Evolutionary conservation across 2,797 vertebrate genomes (phyloP).

Genomic region (Tolypeutes matacus): DNA sequence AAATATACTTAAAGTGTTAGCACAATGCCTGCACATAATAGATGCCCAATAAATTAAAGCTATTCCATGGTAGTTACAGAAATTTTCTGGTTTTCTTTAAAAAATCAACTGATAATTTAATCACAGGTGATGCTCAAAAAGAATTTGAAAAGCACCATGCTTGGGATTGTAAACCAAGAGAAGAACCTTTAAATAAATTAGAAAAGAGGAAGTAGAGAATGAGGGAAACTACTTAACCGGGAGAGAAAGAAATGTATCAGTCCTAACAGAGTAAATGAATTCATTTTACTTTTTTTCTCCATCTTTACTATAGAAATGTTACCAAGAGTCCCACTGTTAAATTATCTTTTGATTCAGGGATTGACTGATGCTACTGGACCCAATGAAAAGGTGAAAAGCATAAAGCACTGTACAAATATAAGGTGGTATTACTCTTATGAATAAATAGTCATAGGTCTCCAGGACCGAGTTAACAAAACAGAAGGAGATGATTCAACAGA

Average conservation of each 20-base stretch:
- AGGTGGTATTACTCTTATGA: constrained; percentile 22
- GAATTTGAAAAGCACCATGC: not conserved
- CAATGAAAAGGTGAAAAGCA: constrained; percentile 55
- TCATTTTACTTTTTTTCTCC: not conserved
- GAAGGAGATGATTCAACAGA: constrained; percentile 27
- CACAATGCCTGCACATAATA: not conserved
- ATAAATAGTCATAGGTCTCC: constrained; percentile 1
- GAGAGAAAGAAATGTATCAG: not conserved
- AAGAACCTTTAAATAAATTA: not conserved
- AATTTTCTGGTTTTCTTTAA: not conserved
- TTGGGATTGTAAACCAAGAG: not conserved
- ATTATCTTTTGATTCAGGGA: constrained; percentile 48
- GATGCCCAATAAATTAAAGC: not conserved
- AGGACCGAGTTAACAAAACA: not conserved
- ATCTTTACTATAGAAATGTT: constrained; percentile 39
- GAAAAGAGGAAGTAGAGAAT: not conserved
- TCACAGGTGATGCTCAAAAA: not conserved
- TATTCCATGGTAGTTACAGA: not conserved
- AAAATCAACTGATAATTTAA: constrained; percentile 37
- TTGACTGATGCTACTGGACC: not conserved
- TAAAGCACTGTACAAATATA: not conserved
- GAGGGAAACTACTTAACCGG: not conserved
- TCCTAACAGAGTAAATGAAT: not conserved
- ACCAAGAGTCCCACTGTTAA: not conserved
- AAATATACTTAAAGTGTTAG: not conserved